Percentiles rank a stretch among this genome's conserved stretches.
These are phyloP conservation scores for Himalopsyche kuldschensis DNA, from an alignment of 2,888 invertebrate genomes.

Conservation along the genomic window DNA sequence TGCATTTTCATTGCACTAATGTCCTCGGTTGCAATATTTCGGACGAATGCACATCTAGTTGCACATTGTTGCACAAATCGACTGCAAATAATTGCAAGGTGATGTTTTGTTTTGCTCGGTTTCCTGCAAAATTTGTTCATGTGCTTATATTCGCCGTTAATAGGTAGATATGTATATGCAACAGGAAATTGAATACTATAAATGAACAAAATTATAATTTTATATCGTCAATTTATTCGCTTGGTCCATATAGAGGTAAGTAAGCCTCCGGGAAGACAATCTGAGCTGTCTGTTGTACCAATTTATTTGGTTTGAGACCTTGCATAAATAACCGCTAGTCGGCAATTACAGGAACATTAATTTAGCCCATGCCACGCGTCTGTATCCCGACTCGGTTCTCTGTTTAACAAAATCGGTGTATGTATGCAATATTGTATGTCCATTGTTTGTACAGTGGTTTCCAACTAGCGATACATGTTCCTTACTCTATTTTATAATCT, in stretches of 20 bases:
- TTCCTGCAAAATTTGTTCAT: too few species aligned
- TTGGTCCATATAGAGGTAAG: too few species aligned
- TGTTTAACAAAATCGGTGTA: not conserved
- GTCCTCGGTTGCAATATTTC: not conserved
- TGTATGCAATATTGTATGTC: not conserved
- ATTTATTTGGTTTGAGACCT: not conserved
- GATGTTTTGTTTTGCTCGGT: too few species aligned
- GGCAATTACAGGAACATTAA: not conserved
- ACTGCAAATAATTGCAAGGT: not conserved
- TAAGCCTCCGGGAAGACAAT: not conserved
- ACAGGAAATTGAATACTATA: too few species aligned
- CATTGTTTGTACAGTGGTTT: too few species aligned
- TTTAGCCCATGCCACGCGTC: not conserved
- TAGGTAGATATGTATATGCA: too few species aligned
- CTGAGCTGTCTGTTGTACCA: not conserved
- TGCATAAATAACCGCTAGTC: not conserved
- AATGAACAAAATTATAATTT: too few species aligned
- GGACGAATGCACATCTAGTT: not conserved
- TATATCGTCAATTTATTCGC: too few species aligned
- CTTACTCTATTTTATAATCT: too few species aligned
- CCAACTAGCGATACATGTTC: too few species aligned
- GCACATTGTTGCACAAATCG: not conserved
- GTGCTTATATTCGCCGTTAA: too few species aligned
- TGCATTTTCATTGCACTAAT: not conserved
- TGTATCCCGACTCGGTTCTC: not conserved